Conservation (phyloP, 1,140 invertebrate species). For the Nixonia krombeini region DNA sequence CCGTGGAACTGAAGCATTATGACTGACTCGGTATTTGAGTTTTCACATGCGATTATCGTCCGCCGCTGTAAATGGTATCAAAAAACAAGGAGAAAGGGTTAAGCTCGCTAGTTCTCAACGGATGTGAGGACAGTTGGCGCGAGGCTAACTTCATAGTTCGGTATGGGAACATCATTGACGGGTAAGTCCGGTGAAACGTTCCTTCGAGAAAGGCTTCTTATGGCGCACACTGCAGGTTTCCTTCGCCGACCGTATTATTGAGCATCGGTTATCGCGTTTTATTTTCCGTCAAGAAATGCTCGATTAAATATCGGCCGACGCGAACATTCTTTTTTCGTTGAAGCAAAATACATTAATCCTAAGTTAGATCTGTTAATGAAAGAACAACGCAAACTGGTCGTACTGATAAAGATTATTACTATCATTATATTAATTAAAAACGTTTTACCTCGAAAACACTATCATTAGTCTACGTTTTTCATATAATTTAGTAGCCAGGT, state of each 20-base stretch:
- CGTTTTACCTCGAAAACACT: no score
- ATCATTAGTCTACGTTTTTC: no score
- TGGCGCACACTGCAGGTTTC: slow-evolving; percentile 43
- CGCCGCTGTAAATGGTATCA: background rate
- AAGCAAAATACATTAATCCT: no score
- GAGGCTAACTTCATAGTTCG: slow-evolving; percentile 14
- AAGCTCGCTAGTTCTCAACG: slow-evolving; percentile 28
- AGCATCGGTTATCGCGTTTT: slow-evolving; percentile 37
- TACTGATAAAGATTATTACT: no score
- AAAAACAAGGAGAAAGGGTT: slow-evolving; percentile 20
- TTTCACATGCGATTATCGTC: background rate
- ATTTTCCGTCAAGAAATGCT: slow-evolving; percentile 14
- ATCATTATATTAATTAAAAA: no score
- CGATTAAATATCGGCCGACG: slow-evolving; percentile 21
- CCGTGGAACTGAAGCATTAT: no score
- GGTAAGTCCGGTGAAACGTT: slow-evolving; percentile 49
- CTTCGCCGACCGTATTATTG: slow-evolving; percentile 37
- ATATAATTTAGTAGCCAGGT: no score
- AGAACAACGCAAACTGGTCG: no score
- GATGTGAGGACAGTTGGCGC: slow-evolving; percentile 34
- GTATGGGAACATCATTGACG: slow-evolving; percentile 40
- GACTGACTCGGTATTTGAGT: background rate
- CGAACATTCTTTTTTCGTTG: background rate
- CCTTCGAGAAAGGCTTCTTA: slow-evolving; percentile 43
- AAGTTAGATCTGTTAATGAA: no score